A percentile compares a stretch with the other conserved stretches of the same genome.
Conservation (phyloP, 2,797 vertebrate genomes). For the Sparidentex hasta region DNA sequence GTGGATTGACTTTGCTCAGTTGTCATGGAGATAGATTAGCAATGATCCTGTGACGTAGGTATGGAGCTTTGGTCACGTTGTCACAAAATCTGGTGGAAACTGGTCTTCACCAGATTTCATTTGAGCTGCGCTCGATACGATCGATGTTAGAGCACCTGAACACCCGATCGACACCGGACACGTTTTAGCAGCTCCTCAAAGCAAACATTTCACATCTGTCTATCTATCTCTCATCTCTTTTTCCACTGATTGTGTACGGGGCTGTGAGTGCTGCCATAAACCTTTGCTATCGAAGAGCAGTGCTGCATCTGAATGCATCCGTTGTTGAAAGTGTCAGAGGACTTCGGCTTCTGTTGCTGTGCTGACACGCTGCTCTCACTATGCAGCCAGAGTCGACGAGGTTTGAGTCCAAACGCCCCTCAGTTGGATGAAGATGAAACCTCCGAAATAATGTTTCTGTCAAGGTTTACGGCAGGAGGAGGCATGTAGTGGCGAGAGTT, state of each 20-base stretch:
- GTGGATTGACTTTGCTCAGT: background rate
- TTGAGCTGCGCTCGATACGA: background rate
- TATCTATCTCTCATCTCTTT: background rate
- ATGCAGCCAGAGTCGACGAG: background rate
- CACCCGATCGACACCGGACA: no score
- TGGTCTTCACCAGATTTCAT: background rate
- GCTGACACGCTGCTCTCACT: constrained; percentile 15
- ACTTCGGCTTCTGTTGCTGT: constrained; percentile 24
- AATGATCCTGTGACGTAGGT: background rate
- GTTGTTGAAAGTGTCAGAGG: constrained; percentile 8
- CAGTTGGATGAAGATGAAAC: constrained; percentile 15
- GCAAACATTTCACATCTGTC: constrained; percentile 5
- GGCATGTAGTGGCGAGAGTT: background rate
- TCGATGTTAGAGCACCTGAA: background rate
- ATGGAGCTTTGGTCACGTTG: background rate
- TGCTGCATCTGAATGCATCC: background rate
- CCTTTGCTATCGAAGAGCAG: constrained; percentile 14
- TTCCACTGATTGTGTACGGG: background rate
- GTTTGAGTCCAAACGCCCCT: background rate
- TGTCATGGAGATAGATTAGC: background rate
- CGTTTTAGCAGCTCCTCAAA: background rate
- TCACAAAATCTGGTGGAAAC: background rate
- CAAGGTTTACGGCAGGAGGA: background rate
- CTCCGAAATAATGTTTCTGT: background rate
- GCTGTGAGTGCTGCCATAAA: constrained; percentile 1